These are phyloP conservation scores for Jaculus jaculus DNA, from an alignment of 2,113 vertebrate genomes.

Conservation along the genomic window DNA sequence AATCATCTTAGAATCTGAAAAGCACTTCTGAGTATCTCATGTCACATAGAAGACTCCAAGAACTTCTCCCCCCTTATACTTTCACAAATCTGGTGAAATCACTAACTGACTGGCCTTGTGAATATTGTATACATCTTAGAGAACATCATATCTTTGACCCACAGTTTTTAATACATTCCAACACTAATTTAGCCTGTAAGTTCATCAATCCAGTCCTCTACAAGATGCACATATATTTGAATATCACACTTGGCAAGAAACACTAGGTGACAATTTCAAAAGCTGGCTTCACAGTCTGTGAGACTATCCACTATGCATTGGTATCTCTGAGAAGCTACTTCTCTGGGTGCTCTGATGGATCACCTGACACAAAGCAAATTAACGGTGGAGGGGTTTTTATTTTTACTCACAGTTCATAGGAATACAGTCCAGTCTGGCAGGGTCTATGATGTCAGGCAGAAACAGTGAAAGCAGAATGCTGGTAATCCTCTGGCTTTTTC, in stretches of 20 bases:
- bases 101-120: neutral
- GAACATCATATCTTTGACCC: neutral
- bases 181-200: neutral
- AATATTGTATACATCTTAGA: neutral
- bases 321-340: conserved; percentile 35
- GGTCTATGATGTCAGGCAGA: neutral
- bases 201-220: neutral
- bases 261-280: conserved; percentile 3
- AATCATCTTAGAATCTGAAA: neutral
- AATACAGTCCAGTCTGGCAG: no score
- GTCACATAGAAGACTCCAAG: neutral
- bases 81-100: no score
- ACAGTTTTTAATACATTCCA: conserved; percentile 7
- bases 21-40: neutral
- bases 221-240: neutral
- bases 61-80: neutral
- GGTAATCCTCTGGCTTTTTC: no score
- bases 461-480: neutral
- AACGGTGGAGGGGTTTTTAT: no score
- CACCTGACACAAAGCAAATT: no score
- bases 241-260: neutral
- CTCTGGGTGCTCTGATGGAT: no score
- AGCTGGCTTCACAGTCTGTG: neutral
- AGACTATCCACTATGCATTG: neutral
- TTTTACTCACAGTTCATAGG: no score